A percentile compares a stretch with the other conserved stretches of the same genome.
Conservation (phyloP, 2,797 vertebrate species). For the Myripristis jacobus region DNA sequence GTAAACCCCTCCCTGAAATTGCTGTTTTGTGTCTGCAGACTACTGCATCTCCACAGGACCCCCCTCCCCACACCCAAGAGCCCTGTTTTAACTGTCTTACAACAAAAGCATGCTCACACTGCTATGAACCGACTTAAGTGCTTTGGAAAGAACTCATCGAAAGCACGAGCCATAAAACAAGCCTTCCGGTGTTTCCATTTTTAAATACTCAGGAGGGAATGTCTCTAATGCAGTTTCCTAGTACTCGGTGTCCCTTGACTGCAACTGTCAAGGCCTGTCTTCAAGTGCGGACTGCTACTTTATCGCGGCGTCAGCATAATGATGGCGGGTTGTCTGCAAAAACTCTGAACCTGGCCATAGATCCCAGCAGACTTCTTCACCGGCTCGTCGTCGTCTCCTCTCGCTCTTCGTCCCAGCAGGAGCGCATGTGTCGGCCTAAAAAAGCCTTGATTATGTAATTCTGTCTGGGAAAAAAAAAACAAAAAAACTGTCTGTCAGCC, state of each 20-base stretch:
- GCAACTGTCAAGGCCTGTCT: conserved; percentile 44
- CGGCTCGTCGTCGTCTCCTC: conserved; percentile 66
- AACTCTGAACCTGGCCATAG: conserved; percentile 54
- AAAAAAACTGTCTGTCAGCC: conserved; percentile 47
- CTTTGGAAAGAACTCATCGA: conserved; percentile 58
- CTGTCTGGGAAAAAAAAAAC: too few species aligned
- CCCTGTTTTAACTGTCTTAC: conserved; percentile 33
- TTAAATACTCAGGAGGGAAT: conserved; percentile 73
- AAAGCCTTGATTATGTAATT: conserved; percentile 70
- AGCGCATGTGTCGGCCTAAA: conserved; percentile 56
- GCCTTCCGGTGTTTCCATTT: conserved; percentile 74
- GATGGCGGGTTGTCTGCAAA: conserved; percentile 37
- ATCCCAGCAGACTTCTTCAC: conserved; percentile 68
- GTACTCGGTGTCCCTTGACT: conserved; percentile 65
- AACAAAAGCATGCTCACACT: conserved; percentile 60
- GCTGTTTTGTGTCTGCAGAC: conserved; percentile 58
- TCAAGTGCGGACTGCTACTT: conserved; percentile 66
- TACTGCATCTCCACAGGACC: conserved; percentile 41
- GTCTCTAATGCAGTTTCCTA: conserved; percentile 77
- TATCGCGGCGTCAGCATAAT: conserved; percentile 66
- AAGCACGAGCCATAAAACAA: conserved; percentile 55
- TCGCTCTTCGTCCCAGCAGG: conserved; percentile 49
- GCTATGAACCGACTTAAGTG: conserved; percentile 55
- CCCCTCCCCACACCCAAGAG: conserved; percentile 34
- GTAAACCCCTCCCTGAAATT: conserved; percentile 32